Evolutionary conservation across 2,113 vertebrate genomes (phyloP).

Genomic region (Oreocharis arfaki): DNA sequence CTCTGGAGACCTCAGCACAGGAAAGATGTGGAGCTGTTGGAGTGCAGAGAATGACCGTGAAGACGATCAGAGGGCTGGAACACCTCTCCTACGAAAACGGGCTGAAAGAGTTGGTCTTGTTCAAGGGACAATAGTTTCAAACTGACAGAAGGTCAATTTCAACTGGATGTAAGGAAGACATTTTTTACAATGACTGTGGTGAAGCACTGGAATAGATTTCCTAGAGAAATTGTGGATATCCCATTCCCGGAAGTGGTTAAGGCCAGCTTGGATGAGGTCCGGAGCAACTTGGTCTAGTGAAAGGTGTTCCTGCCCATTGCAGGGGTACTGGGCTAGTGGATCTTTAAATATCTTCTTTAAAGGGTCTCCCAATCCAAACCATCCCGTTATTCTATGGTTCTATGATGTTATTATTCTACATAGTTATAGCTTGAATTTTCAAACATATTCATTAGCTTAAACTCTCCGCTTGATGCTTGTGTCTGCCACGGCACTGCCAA

Average conservation of each 20-base stretch:
- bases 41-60: neutral
- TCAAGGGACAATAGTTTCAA: neutral
- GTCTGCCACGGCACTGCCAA: too few species aligned
- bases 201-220: neutral
- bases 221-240: neutral
- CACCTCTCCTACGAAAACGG: fast-evolving
- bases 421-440: neutral
- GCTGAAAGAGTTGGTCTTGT: neutral
- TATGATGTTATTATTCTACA: neutral
- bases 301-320: neutral
- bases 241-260: neutral
- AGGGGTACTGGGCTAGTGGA: neutral
- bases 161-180: neutral
- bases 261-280: neutral
- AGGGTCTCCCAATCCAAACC: neutral
- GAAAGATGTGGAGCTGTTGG: neutral
- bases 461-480: neutral
- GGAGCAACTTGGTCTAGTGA: neutral
- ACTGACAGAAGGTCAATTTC: neutral
- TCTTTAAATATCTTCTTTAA: neutral
- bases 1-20: neutral
- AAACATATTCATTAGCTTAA: neutral
- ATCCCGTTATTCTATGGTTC: neutral
- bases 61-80: neutral
- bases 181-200: neutral